Percentiles rank a stretch among this genome's conserved stretches.
These are phyloP conservation scores for Odontomachus brunneus DNA, from an alignment of 1,140 invertebrate genomes.

Conservation along the genomic window DNA sequence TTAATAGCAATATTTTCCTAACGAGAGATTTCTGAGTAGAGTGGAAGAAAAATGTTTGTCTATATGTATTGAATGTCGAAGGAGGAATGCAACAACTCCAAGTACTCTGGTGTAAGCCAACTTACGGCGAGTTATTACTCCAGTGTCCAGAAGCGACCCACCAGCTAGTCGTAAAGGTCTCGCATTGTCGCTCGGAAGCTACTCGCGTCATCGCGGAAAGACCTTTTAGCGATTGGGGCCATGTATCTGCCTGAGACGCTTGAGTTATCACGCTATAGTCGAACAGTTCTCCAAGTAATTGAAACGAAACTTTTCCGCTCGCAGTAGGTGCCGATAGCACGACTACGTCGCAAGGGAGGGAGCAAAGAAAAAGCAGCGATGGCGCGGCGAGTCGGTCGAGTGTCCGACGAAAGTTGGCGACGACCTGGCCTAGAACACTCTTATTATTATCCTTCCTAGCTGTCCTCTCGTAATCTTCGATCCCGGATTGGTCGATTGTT, in stretches of 20 bases:
- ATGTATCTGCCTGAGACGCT: constrained; percentile 68
- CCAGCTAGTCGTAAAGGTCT: constrained; percentile 28
- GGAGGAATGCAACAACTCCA: background rate
- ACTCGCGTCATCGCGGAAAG: constrained; percentile 51
- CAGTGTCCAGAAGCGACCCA: constrained; percentile 25
- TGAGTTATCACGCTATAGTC: constrained; percentile 71
- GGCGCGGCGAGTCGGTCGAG: constrained; percentile 19
- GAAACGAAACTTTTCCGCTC: constrained; percentile 67
- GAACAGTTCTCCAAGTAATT: constrained; percentile 67
- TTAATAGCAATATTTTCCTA: no score
- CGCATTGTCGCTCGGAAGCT: background rate
- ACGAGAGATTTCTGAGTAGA: no score
- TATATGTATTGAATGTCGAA: background rate
- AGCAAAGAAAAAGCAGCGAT: constrained; percentile 46
- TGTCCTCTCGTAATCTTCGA: constrained; percentile 63
- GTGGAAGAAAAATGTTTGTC: background rate
- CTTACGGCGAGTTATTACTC: constrained; percentile 8
- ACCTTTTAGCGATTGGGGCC: constrained; percentile 73
- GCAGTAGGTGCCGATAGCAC: constrained; percentile 51
- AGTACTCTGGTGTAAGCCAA: background rate
- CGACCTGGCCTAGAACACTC: constrained; percentile 47
- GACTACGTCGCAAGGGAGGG: background rate
- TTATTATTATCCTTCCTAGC: constrained; percentile 56
- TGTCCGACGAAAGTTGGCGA: constrained; percentile 55
- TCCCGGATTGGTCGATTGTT: constrained; percentile 29